Evolutionary conservation across 2,888 invertebrate species (phyloP), one percentile per base, ranked within the genome.

Genomic region (Cataglyphis rosenhaueri): DNA sequence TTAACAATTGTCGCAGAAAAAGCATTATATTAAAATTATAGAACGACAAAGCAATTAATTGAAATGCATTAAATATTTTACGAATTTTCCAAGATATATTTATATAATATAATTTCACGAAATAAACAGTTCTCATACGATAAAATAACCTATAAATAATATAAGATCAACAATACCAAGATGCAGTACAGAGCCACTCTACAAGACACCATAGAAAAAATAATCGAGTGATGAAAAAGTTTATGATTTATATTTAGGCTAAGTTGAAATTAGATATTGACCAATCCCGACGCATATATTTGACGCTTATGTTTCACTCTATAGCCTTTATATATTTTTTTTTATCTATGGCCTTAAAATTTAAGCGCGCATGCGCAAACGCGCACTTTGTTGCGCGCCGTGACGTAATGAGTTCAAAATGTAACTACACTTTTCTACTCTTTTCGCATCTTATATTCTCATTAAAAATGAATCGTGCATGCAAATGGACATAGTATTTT

Each of bases 111-210:
- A 0, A 57, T 21, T 9, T 29, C 0, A 44, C 10, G 21, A 62
- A 32, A 74, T 44, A 61, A 59, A 38, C 1, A 38, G 18, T 29
- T 25, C 8, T 9, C n/a, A n/a, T 15, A 29, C n/a, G 8, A 15
- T 21, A 25, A 59, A 61, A 10, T 73, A 73, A 73, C 73, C 25
- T 57, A 70, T 0, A 55, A 71, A 71, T 3, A 1, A 66, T 18
- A 44, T 8, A 25, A 15, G 5, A 44, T 15, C 25, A 21, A 38
- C 15, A 21, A 35, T 6, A 18, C 1, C 15, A n/a, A 32, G 15
- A 3, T 35, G 2, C 35, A 21, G 15, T 21, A 8, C 3, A 65
- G 25, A 35, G 35, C 6, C 35, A 35, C 35, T 35, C 32, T 35
- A 35, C 6, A 4, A 44, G 29, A 25, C 15, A n/a, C n/a, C 65